Conservation (phyloP, 2,888 invertebrate genomes). For the Cephus spinipes region DNA sequence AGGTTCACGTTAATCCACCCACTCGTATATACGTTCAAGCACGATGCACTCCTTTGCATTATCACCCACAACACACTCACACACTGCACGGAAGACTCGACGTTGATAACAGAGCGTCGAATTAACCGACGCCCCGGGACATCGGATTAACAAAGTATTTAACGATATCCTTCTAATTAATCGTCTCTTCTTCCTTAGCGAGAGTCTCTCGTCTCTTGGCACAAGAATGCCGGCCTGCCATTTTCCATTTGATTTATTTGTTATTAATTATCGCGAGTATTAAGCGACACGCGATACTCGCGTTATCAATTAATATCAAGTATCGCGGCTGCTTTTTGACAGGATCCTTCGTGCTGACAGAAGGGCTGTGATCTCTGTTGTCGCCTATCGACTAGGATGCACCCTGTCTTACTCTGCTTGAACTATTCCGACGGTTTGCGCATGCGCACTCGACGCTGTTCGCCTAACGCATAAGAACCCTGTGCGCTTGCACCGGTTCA, state of each 20-base stretch:
- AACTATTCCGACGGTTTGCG: slow-evolving; percentile 39
- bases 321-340: neutral
- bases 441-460: slow-evolving; percentile 32
- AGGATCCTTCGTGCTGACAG: slow-evolving; percentile 22
- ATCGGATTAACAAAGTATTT: neutral
- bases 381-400: slow-evolving; percentile 56
- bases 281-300: neutral
- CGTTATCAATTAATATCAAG: neutral
- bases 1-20: neutral
- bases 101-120: slow-evolving; percentile 6
- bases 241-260: slow-evolving; percentile 9
- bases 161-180: neutral
- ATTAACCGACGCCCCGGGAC: neutral
- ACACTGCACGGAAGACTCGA: slow-evolving; percentile 4
- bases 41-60: neutral
- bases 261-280: neutral
- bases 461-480: neutral
- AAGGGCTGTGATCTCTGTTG: slow-evolving; percentile 49
- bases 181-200: slow-evolving; percentile 5
- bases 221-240: neutral
- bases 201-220: neutral
- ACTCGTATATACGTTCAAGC: neutral
- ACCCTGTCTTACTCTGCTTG: slow-evolving; percentile 44
- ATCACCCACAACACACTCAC: neutral
- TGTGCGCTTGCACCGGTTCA: neutral